Evolutionary conservation across 2,113 vertebrate species (phyloP).

Genomic region (Rhipidura dahli): DNA sequence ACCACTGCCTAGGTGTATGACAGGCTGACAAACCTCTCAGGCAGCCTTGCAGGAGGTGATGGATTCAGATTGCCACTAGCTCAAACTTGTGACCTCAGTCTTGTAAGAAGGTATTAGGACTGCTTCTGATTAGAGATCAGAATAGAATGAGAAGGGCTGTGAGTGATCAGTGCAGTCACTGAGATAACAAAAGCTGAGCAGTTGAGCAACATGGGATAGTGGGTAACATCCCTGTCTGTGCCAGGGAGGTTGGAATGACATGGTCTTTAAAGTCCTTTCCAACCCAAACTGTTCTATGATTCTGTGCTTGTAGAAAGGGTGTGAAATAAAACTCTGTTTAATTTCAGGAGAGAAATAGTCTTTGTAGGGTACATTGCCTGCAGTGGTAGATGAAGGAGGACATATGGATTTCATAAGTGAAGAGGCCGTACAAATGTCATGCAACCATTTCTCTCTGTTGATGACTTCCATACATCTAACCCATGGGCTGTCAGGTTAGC

Average conservation of each 20-base stretch:
- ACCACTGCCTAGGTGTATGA: not conserved
- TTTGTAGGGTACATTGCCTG: not conserved
- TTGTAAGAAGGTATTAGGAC: not conserved
- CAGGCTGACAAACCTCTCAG: not conserved
- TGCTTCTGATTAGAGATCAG: not conserved
- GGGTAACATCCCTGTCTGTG: no score
- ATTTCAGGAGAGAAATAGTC: not conserved
- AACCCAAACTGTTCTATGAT: not conserved
- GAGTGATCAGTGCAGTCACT: not conserved
- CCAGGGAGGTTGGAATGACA: rapidly evolving
- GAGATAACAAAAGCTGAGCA: not conserved
- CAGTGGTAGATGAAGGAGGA: not conserved
- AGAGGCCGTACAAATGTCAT: not conserved
- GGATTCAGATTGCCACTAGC: not conserved
- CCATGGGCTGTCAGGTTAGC: not conserved
- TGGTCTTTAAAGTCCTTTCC: not conserved
- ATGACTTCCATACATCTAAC: not conserved
- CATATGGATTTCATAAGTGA: not conserved
- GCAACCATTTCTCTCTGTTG: not conserved
- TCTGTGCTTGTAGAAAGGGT: not conserved
- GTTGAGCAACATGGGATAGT: not conserved
- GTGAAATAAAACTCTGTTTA: not conserved
- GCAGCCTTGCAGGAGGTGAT: not conserved
- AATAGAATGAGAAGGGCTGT: not conserved
- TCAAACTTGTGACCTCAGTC: not conserved